Base-by-base conservation (phyloP, 2,797 vertebrate genomes). In the Gadopsis bispinosus region DNA sequence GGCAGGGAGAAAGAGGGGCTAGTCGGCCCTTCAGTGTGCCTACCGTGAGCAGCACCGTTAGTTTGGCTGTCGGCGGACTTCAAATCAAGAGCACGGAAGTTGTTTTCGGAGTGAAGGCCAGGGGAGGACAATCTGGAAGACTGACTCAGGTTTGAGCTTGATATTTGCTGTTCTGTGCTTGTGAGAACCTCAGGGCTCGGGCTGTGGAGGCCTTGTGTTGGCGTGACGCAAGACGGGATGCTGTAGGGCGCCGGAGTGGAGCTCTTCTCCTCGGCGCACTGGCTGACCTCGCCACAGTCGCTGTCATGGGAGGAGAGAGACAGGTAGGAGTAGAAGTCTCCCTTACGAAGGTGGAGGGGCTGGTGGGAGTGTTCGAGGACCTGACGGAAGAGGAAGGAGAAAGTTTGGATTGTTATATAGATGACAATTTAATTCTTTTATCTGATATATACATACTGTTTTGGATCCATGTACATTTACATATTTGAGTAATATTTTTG, bases 251-350 rank as follows among this genome's bases (percentile, higher is more conserved):
- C 79, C 0, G 96, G 96, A 19, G 95, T 92, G 81, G 81, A 94
- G 85, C 95, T 96, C 83, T 96, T 96, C 80, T 97, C 96, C 59
- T 98, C 97, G 20, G 91, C 17, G 69, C 95, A 97, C 87, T 85
- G 96, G 75, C 91, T 96, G 83, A 99, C 96, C 84, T 99, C 98
- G 19, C 98, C 98, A 75, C 98, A 99, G 93, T 99, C 98, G 80
- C 98, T 99, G 93, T 99, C 98, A 78, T 99, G 98, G 69, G 98
- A 99, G 69, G 98, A 99, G 75, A 99, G 96, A 10, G 98, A 99
- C 87, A 99, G 93, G 77, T 99, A 99, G 73, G 98, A 97, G 94
- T 99, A 99, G 89, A 99, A 99, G 93, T 99, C 98, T 3, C 98
- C 97, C 73, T 97, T 97, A 45, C 96, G 95, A 47, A 99, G 94